Conservation (phyloP, 2,888 invertebrate genomes). For the Drosophila kambysellisi region DNA sequence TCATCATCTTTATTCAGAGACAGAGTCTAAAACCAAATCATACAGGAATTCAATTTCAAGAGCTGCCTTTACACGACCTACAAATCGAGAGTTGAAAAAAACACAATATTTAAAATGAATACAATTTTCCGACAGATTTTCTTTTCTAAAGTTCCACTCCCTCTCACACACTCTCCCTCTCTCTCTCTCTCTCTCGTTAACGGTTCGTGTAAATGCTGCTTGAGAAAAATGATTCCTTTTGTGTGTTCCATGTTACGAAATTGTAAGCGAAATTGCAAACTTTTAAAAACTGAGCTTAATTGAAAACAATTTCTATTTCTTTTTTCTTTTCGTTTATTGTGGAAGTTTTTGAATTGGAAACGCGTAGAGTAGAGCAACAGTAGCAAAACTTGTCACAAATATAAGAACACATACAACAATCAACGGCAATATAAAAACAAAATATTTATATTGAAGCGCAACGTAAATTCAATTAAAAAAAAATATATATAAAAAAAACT, state of each 20-base stretch:
- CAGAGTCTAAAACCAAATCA: conserved; percentile 18
- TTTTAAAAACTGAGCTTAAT: conserved; percentile 57
- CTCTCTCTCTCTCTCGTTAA: conserved; percentile 12
- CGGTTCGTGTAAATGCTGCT: conserved; percentile 44
- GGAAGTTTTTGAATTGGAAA: conserved; percentile 71
- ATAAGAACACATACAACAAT: conserved; percentile 10
- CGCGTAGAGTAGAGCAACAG: conserved; percentile 59
- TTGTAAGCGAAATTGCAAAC: conserved; percentile 29
- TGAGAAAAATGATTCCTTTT: conserved; percentile 27
- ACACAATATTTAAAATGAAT: background rate
- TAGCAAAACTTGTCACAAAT: conserved; percentile 40
- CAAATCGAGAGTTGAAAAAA: conserved; percentile 16
- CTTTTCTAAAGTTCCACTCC: conserved; percentile 1
- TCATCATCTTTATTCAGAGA: conserved; percentile 40
- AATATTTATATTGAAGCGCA: conserved; percentile 12
- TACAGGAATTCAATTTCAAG: conserved; percentile 31
- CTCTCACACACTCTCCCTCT: conserved; percentile 6
- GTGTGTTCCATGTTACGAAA: conserved; percentile 34
- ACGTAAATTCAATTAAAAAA: conserved; percentile 18
- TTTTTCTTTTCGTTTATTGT: conserved; percentile 78
- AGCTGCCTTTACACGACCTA: conserved; percentile 39
- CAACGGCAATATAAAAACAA: conserved; percentile 17
- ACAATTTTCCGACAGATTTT: background rate
- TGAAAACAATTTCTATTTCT: conserved; percentile 78
- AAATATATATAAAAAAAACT: background rate